Evolutionary conservation across 2,113 vertebrate species (phyloP).

Genomic region (Colossoma macropomum): DNA sequence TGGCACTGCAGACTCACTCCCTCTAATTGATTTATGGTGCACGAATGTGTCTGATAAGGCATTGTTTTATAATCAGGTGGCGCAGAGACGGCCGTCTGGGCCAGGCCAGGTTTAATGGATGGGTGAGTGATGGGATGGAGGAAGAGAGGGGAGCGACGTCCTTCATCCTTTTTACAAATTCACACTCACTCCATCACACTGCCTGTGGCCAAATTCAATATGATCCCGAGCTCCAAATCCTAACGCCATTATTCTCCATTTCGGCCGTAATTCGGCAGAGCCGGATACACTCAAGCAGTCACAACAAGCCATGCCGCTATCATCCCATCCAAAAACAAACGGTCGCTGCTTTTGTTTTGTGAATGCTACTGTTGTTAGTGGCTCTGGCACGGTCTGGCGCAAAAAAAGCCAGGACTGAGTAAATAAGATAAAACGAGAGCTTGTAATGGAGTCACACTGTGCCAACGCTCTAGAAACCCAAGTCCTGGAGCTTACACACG

Average conservation of each 20-base stretch:
- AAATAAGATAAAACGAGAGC: conserved; percentile 61
- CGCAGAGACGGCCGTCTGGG: conserved; percentile 66
- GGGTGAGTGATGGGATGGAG: conserved; percentile 44
- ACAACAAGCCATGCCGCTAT: not conserved
- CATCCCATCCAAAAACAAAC: conserved; percentile 21
- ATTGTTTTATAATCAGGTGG: conserved; percentile 76
- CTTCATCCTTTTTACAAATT: conserved; percentile 69
- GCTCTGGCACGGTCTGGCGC: not conserved
- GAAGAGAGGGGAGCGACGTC: conserved; percentile 50
- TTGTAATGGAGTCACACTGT: conserved; percentile 26
- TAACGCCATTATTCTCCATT: conserved; percentile 15
- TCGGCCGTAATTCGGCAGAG: not conserved
- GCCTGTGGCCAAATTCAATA: conserved; percentile 62
- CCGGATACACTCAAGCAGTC: not conserved
- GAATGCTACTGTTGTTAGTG: conserved; percentile 17
- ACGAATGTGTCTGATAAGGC: conserved; percentile 76
- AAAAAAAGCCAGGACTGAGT: conserved; percentile 51
- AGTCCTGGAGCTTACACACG: conserved; percentile 40
- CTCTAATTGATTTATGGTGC: conserved; percentile 85
- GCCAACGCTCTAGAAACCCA: conserved; percentile 36
- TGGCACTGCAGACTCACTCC: conserved; percentile 43
- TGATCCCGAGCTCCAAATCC: conserved; percentile 20
- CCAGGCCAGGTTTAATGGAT: conserved; percentile 66
- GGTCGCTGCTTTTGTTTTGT: conserved; percentile 20
- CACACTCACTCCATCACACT: conserved; percentile 61